Conservation (phyloP, 2,888 invertebrate species). For the Athalia cordata region DNA sequence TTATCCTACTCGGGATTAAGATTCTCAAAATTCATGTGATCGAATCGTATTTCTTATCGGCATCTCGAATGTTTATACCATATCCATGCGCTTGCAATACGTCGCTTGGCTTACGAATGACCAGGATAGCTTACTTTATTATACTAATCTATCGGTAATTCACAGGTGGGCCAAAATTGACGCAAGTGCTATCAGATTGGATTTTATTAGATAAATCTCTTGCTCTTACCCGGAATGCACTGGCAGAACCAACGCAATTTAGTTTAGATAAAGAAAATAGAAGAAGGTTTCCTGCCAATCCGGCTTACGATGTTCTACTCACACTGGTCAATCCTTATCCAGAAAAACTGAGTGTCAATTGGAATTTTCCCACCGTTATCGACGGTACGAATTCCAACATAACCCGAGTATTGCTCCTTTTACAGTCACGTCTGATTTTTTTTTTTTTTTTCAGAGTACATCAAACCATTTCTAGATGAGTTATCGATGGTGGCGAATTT, state of each 20-base stretch:
- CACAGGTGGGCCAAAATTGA: slow-evolving; percentile 75
- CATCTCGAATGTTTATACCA: too few species aligned
- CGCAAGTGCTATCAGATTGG: slow-evolving; percentile 76
- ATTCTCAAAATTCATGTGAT: too few species aligned
- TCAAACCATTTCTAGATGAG: slow-evolving; percentile 85
- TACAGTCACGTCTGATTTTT: background rate
- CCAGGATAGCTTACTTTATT: slow-evolving; percentile 1
- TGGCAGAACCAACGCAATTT: slow-evolving; percentile 68
- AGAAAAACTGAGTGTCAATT: slow-evolving; percentile 79
- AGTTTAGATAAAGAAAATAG: slow-evolving; percentile 70
- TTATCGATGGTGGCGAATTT: slow-evolving; percentile 85
- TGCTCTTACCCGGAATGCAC: slow-evolving; percentile 65
- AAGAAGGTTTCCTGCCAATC: slow-evolving; percentile 76
- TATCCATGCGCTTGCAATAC: too few species aligned
- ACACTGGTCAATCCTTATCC: slow-evolving; percentile 91
- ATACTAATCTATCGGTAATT: slow-evolving; percentile 50
- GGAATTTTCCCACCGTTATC: slow-evolving; percentile 82
- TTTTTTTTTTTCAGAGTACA: slow-evolving; percentile 79
- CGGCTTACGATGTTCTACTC: slow-evolving; percentile 86
- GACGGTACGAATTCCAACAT: slow-evolving; percentile 75
- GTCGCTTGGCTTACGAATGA: too few species aligned
- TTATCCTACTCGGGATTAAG: too few species aligned
- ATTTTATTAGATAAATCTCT: slow-evolving; percentile 75
- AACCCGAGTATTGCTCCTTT: too few species aligned
- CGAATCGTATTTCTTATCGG: too few species aligned